Conservation (phyloP, 1,140 invertebrate species). For the Drosophila ironensis region DNA sequence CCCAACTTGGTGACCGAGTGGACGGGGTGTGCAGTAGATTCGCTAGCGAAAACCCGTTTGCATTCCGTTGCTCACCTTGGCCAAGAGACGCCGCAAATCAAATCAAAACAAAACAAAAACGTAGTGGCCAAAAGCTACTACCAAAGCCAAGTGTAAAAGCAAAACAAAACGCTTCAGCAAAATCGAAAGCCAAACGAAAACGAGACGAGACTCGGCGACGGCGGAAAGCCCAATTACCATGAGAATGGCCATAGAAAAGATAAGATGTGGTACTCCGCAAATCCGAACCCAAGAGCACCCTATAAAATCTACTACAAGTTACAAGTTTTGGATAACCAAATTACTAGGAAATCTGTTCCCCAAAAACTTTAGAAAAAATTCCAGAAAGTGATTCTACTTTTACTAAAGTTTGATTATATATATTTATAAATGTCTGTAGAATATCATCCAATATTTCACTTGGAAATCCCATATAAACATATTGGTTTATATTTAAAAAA, state of each 20-base stretch:
- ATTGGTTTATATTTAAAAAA: too few relatives aligned
- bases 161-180: conserved; percentile 6
- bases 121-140: background rate
- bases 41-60: conserved; percentile 33
- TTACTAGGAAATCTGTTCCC: too few relatives aligned
- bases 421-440: too few relatives aligned
- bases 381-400: too few relatives aligned
- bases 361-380: too few relatives aligned
- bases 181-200: conserved; percentile 25
- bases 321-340: too few relatives aligned
- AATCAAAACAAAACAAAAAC: conserved; percentile 34
- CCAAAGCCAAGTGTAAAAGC: conserved; percentile 18
- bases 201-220: conserved; percentile 6
- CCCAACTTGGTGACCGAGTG: conserved; percentile 13
- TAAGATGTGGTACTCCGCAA: background rate
- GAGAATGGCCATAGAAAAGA: conserved; percentile 23
- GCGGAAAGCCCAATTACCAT: conserved; percentile 26
- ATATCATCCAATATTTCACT: too few relatives aligned
- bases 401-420: too few relatives aligned
- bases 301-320: too few relatives aligned
- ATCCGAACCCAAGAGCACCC: background rate
- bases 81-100: conserved; percentile 30
- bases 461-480: too few relatives aligned
- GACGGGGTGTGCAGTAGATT: background rate
- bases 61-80: conserved; percentile 51